phyloP scores from a whole-genome alignment of 2,113 vertebrate genomes.

The Cnemophilus loriae region DNA sequence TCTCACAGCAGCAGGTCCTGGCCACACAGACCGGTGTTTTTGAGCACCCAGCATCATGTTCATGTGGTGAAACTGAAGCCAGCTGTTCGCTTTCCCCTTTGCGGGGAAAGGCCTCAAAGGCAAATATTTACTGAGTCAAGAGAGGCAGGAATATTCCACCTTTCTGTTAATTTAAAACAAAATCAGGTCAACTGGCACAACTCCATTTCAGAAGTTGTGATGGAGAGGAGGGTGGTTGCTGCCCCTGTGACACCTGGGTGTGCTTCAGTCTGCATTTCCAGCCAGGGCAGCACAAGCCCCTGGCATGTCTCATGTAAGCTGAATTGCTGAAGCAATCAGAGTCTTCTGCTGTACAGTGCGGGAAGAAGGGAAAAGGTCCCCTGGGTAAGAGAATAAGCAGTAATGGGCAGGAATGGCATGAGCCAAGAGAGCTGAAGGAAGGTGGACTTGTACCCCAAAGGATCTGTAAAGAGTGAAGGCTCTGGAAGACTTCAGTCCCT shows the following conservation, averaged over 20 bases:
- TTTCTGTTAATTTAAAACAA: conserved; percentile 12
- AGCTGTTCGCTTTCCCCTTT: conserved; percentile 5
- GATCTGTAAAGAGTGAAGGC: background rate
- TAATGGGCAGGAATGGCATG: background rate
- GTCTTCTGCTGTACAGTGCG: background rate
- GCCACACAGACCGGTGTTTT: background rate
- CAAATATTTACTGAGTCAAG: conserved; percentile 56
- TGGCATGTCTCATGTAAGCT: background rate
- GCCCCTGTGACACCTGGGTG: background rate
- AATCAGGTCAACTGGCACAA: background rate
- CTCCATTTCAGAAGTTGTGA: background rate
- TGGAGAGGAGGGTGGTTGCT: background rate
- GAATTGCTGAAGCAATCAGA: background rate
- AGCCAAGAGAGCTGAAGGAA: background rate
- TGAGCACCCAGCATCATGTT: background rate
- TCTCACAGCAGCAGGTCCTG: background rate
- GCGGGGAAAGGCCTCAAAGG: background rate
- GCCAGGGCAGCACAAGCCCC: background rate
- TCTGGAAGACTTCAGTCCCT: background rate
- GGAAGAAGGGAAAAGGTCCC: background rate
- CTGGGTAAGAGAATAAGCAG: background rate
- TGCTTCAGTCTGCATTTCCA: background rate
- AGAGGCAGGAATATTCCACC: conserved; percentile 25
- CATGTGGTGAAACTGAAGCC: background rate
- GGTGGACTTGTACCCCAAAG: background rate